Evolutionary conservation across 2,888 invertebrate species (phyloP).

Genomic region (Harpagoxenus sublaevis): DNA sequence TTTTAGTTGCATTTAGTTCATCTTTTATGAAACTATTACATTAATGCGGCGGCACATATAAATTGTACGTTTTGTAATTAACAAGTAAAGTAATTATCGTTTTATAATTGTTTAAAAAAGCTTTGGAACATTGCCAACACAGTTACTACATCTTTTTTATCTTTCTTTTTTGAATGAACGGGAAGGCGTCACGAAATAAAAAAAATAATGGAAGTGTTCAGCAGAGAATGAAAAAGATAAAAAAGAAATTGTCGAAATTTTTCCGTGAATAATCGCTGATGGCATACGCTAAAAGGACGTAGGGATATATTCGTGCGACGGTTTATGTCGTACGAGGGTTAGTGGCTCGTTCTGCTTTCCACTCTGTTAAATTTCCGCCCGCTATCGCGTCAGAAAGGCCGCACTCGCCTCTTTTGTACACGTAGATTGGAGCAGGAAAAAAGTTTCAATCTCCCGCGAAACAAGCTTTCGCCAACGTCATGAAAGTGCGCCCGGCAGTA

Average conservation of each 20-base stretch:
- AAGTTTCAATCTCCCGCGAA: constrained; percentile 67
- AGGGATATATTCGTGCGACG: background rate
- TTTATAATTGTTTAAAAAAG: background rate
- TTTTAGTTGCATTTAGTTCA: background rate
- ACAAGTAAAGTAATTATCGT: background rate
- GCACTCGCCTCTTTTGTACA: constrained; percentile 55
- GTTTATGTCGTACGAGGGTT: constrained; percentile 25
- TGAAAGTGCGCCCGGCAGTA: constrained; percentile 47
- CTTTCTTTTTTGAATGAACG: background rate
- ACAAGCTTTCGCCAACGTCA: constrained; percentile 57
- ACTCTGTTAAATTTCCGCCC: constrained; percentile 57
- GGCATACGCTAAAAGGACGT: background rate
- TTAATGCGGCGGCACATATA: background rate
- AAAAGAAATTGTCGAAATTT: constrained; percentile 32
- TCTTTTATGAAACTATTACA: background rate
- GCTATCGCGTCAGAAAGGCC: constrained; percentile 13
- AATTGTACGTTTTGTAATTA: background rate
- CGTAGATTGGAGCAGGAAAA: constrained; percentile 65
- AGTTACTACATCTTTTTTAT: background rate
- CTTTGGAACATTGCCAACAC: background rate
- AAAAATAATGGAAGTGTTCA: background rate
- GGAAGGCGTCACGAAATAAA: background rate
- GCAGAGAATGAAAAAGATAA: background rate
- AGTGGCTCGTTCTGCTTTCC: constrained; percentile 57
- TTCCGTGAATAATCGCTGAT: background rate